A percentile compares a stretch with the other conserved stretches of the same genome.
These are phyloP conservation scores for Spongilla lacustris DNA, from an alignment of 37 sponge, comb jelly and placozoan genomes.

Conservation along the genomic window DNA sequence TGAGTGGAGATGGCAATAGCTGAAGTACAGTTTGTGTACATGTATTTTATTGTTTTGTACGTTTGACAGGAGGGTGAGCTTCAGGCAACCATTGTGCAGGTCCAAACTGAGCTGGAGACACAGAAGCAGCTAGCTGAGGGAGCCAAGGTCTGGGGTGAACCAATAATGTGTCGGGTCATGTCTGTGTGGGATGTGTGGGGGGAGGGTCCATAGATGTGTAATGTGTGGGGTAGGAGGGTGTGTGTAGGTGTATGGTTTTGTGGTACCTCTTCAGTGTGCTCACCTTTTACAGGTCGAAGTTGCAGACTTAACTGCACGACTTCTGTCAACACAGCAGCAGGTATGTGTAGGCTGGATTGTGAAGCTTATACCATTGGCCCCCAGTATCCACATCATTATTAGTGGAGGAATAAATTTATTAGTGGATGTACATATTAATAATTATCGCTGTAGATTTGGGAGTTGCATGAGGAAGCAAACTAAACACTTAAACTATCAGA, in stretches of 20 bases:
- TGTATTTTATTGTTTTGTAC: neutral
- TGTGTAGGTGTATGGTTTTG: neutral
- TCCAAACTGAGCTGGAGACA: slow-evolving; percentile 50
- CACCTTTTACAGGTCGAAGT: slow-evolving; percentile 30
- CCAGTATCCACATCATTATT: neutral
- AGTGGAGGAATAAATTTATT: too few species aligned
- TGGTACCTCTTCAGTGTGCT: neutral
- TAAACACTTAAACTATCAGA: too few species aligned
- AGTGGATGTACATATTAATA: too few species aligned
- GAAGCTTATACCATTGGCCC: neutral
- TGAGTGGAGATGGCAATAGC: neutral
- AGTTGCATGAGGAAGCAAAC: too few species aligned
- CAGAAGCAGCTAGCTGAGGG: slow-evolving; percentile 44
- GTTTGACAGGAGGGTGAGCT: slow-evolving; percentile 38
- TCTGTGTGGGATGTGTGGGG: neutral
- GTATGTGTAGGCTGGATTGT: slow-evolving; percentile 8
- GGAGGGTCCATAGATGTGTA: neutral
- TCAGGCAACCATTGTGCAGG: slow-evolving; percentile 20
- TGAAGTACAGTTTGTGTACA: slow-evolving; percentile 4
- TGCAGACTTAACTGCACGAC: slow-evolving; percentile 31
- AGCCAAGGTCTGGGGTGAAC: slow-evolving; percentile 42
- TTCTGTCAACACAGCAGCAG: slow-evolving; percentile 51
- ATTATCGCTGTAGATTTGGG: too few species aligned
- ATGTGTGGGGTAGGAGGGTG: neutral
- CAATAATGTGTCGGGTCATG: neutral